phyloP scores from a whole-genome alignment of 2,113 vertebrate genomes.

The Lipotes vexillifer region DNA sequence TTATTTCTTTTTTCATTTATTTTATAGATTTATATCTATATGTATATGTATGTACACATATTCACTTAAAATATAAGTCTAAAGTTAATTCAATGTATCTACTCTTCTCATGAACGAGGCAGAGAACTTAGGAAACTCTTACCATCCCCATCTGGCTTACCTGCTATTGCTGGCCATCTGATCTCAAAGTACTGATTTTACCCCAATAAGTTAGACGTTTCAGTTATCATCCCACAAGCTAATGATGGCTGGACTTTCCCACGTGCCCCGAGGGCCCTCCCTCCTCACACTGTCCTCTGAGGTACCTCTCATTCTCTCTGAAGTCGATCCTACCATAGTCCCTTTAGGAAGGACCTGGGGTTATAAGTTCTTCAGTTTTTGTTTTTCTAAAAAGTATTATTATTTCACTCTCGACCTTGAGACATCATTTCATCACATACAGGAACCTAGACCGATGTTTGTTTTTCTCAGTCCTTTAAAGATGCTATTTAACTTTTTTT shows the following conservation, averaged over 20 bases:
- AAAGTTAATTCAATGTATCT: not conserved
- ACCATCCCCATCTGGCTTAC: not conserved
- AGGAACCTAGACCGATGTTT: not conserved
- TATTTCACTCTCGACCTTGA: not conserved
- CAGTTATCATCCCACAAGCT: accelerated
- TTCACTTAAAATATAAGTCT: not conserved
- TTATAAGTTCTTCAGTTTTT: not conserved
- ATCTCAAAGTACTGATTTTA: not conserved
- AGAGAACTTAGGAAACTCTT: not conserved
- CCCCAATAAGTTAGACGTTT: not conserved
- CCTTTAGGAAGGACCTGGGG: not conserved
- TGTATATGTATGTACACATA: not conserved
- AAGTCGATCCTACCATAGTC: not conserved
- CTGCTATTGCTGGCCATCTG: not conserved
- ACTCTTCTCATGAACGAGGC: not conserved
- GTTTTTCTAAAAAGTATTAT: not conserved
- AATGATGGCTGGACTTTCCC: not conserved
- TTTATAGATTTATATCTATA: not conserved
- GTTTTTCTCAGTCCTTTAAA: not conserved
- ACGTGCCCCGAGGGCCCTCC: not conserved
- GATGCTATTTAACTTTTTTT: not conserved
- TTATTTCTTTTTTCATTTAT: not conserved
- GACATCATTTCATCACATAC: not conserved
- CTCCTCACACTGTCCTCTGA: accelerated
- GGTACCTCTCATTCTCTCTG: not conserved